Conservation (phyloP, 2,888 invertebrate species). For the Drosophila histrio region DNA sequence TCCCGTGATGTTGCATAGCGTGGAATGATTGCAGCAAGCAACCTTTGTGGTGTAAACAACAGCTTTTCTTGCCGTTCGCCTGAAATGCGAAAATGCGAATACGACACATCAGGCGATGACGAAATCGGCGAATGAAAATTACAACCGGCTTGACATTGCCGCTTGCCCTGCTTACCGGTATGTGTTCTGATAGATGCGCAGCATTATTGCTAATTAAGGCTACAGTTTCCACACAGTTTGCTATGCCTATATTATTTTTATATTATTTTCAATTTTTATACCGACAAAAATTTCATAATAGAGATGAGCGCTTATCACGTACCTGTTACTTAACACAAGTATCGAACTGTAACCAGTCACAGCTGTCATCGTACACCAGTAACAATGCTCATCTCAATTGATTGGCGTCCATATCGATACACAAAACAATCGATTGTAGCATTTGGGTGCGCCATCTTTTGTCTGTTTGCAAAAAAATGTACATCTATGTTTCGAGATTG, state of each 20-base stretch:
- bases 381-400: not conserved
- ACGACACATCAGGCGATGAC: constrained; percentile 57
- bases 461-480: too few species aligned
- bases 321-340: constrained; percentile 45
- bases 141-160: constrained; percentile 1
- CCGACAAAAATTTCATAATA: constrained; percentile 54
- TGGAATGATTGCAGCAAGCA: constrained; percentile 79
- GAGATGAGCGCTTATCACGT: constrained; percentile 40
- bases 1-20: constrained; percentile 73
- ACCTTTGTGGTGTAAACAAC: constrained; percentile 79
- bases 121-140: constrained; percentile 59
- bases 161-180: constrained; percentile 61
- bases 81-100: constrained; percentile 37
- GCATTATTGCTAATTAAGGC: constrained; percentile 58
- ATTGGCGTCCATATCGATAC: not conserved
- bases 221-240: constrained; percentile 51
- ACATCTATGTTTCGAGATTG: too few species aligned
- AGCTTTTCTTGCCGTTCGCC: constrained; percentile 71
- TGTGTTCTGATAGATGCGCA: constrained; percentile 70
- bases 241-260: constrained; percentile 27
- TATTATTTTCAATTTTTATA: constrained; percentile 50
- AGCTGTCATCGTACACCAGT: not conserved
- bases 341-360: constrained; percentile 30
- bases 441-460: too few species aligned
- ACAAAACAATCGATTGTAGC: not conserved